A percentile compares a stretch with the other conserved stretches of the same genome.
Conservation (phyloP, 53 echinoderm and acorn worm genomes). For the Mesocentrotus franciscanus region DNA sequence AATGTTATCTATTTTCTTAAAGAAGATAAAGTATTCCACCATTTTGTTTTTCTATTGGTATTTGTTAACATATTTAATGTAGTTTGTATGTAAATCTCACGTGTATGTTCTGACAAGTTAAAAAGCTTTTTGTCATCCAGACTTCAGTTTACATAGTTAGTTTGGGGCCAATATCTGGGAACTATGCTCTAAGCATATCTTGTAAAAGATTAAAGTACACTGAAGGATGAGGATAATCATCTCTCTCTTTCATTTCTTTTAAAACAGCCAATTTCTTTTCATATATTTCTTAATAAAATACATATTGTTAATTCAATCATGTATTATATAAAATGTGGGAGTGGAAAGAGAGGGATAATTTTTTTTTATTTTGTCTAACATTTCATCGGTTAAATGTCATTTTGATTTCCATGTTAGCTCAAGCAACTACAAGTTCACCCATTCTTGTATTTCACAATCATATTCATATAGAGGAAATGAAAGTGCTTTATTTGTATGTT, state of each 20-base stretch:
- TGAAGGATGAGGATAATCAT: neutral
- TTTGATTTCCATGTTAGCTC: neutral
- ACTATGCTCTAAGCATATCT: neutral
- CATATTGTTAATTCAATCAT: neutral
- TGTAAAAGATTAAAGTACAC: neutral
- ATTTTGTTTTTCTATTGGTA: neutral
- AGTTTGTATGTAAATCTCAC: neutral
- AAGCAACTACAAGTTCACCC: neutral
- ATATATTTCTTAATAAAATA: neutral
- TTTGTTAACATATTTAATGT: neutral
- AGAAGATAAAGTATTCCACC: neutral
- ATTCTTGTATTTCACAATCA: neutral
- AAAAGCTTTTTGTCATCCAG: neutral
- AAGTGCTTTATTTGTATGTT: neutral
- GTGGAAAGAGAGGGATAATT: neutral
- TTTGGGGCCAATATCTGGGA: neutral
- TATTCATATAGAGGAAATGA: neutral
- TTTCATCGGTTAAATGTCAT: neutral
- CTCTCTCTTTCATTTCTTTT: neutral
- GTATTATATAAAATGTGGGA: neutral
- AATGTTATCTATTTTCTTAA: neutral
- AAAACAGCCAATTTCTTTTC: neutral
- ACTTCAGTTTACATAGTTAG: neutral
- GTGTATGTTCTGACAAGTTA: neutral
- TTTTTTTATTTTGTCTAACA: neutral